Evolutionary conservation across 2,797 vertebrate species (phyloP).

Genomic region (Squalus acanthias): DNA sequence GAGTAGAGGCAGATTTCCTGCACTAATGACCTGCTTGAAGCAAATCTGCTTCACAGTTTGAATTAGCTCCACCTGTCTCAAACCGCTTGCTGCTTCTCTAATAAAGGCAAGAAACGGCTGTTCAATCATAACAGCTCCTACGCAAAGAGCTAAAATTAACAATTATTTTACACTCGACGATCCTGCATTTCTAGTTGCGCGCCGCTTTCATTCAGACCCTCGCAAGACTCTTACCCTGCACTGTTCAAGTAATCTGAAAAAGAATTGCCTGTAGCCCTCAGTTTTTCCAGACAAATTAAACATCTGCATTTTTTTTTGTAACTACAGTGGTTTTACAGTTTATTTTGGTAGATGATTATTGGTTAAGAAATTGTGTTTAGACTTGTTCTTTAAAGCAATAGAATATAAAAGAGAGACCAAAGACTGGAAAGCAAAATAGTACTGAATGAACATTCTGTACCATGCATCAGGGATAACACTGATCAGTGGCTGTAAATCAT

Average conservation of each 20-base stretch:
- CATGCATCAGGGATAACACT: not conserved
- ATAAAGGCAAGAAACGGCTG: conserved; percentile 69
- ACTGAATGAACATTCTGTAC: not conserved
- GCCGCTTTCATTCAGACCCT: conserved; percentile 12
- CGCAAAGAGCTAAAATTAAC: conserved; percentile 73
- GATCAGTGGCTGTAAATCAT: not conserved
- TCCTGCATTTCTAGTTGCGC: conserved; percentile 65
- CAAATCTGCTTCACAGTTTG: conserved; percentile 61
- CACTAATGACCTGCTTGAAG: conserved; percentile 59
- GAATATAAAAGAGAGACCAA: not conserved
- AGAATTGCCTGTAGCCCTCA: not conserved
- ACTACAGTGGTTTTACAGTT: not conserved
- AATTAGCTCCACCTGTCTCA: conserved; percentile 66
- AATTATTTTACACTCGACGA: conserved; percentile 68
- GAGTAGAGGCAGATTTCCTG: conserved; percentile 52
- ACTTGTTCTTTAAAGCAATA: not conserved
- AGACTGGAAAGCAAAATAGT: not conserved
- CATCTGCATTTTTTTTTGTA: not conserved
- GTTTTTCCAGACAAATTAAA: not conserved
- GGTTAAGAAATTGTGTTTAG: not conserved
- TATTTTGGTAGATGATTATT: not conserved
- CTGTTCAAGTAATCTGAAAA: not conserved
- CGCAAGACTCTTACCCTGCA: not conserved
- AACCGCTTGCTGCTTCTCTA: conserved; percentile 63
- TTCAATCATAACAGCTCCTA: conserved; percentile 71